Percentiles rank a stretch among this genome's conserved stretches.
Conservation (phyloP, 2,113 vertebrate species). For the Theropithecus gelada region DNA sequence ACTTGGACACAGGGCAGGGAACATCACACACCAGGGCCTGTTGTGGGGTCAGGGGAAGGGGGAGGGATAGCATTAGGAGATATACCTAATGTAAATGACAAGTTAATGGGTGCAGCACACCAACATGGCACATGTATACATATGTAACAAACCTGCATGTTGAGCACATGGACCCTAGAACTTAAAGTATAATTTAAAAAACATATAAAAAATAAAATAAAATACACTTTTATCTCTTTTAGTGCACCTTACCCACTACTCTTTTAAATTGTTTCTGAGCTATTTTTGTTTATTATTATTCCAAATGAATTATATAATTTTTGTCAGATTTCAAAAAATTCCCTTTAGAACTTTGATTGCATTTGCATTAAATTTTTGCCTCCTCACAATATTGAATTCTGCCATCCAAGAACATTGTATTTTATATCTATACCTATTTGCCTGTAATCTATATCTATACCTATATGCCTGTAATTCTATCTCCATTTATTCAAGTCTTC, state of each 20-base stretch:
- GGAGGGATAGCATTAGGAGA: too few species aligned
- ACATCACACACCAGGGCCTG: too few species aligned
- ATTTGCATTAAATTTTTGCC: conserved; percentile 22
- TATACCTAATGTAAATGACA: too few species aligned
- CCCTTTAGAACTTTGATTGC: neutral
- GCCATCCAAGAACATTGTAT: neutral
- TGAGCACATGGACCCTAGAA: too few species aligned
- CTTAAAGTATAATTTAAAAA: too few species aligned
- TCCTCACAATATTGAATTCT: conserved; percentile 28
- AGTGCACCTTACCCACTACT: neutral
- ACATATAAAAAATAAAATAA: neutral
- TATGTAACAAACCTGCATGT: too few species aligned
- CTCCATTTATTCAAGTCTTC: neutral
- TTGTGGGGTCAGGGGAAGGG: too few species aligned
- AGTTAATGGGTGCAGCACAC: too few species aligned
- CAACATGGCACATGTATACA: too few species aligned
- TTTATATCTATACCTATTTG: neutral
- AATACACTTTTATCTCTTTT: neutral
- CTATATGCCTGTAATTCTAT: neutral
- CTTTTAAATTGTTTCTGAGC: neutral
- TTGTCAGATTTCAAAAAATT: neutral
- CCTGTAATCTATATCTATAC: neutral
- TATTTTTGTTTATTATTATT: neutral
- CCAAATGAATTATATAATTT: conserved; percentile 33
- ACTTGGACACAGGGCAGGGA: too few species aligned